Base-by-base conservation (phyloP, 2,113 vertebrate species). In the Neomonachus schauinslandi region DNA sequence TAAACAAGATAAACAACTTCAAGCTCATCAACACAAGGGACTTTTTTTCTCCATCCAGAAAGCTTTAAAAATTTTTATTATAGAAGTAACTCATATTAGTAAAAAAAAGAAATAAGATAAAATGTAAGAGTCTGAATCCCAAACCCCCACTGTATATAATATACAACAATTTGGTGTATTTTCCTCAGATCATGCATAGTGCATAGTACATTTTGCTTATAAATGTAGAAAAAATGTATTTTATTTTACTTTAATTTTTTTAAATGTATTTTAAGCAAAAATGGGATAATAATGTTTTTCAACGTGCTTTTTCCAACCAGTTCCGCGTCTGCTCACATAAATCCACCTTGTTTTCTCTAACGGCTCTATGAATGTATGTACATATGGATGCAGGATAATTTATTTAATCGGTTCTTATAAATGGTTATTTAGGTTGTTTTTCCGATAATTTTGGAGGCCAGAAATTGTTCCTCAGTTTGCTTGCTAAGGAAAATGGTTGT, bases 401-500 rank as follows among this genome's bases (percentile, higher is more conserved):
- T 33, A 82, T 79, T 87, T 95, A 11, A 46, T 4, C 55, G 76
- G 14, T 71, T n/a, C 42, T 71, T 63, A 9, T 18, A 36, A 13
- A 86, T 39, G 46, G 33, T 59, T 14, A 1, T 72, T 65, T 63
- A 57, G 33, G 31, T 89, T 39, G 49, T 92, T 95, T 94, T 89
- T 65, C 59, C 24, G 21, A 0, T 33, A 93, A 33, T 61, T 59
- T 88, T 0, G 2, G 82, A 91, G 69, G 89, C 86, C 82, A 93
- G 94, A 59, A 39, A 91, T 59, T 57, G 71, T n/a, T 65, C 46
- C 46, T 72, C 67, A 12, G 16, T 91, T 89, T 92, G 98, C 97
- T 98, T 93, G 93, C 90, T 95, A 74, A 91, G 97, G 94, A 86
- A 91, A 98, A 96, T 2, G 7, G 69, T 39, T 76, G 55, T 18